phyloP scores from a whole-genome alignment of 2,888 invertebrate species.

The Nipponacmea schrenckii region DNA sequence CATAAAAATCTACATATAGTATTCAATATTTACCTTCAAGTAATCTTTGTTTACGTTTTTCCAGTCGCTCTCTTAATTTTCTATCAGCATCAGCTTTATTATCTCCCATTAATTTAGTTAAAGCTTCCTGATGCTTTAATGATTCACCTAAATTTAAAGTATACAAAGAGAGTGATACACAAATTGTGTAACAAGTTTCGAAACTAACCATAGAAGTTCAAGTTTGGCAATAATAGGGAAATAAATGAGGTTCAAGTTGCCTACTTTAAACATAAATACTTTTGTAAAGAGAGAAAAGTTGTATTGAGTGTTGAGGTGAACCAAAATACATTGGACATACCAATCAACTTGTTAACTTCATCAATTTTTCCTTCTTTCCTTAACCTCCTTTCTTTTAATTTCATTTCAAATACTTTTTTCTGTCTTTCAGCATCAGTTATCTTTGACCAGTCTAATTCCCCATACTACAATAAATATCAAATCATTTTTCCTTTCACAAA shows the following conservation, averaged over 20 bases:
- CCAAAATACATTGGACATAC: constrained; percentile 4
- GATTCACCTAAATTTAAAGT: constrained; percentile 49
- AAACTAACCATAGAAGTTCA: no score
- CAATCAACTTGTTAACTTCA: constrained; percentile 46
- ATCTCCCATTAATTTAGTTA: constrained; percentile 51
- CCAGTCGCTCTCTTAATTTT: constrained; percentile 50
- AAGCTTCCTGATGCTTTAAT: constrained; percentile 48
- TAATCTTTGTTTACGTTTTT: constrained; percentile 46
- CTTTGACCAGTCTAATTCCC: constrained; percentile 55
- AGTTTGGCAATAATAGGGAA: neutral
- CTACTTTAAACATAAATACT: no score
- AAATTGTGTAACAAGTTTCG: no score
- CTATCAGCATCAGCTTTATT: constrained; percentile 47
- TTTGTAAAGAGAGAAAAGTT: no score
- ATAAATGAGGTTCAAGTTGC: no score
- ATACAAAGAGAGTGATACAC: no score
- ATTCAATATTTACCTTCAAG: constrained; percentile 43
- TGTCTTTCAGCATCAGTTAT: constrained; percentile 52
- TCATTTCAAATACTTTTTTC: constrained; percentile 43
- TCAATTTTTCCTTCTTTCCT: constrained; percentile 47
- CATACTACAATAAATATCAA: constrained; percentile 39
- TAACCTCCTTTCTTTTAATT: constrained; percentile 51
- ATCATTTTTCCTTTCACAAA: neutral
- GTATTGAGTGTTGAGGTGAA: no score
- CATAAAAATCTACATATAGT: no score